These are phyloP conservation scores for Chanos chanos DNA, from an alignment of 2,797 vertebrate species.

Conservation along the genomic window DNA sequence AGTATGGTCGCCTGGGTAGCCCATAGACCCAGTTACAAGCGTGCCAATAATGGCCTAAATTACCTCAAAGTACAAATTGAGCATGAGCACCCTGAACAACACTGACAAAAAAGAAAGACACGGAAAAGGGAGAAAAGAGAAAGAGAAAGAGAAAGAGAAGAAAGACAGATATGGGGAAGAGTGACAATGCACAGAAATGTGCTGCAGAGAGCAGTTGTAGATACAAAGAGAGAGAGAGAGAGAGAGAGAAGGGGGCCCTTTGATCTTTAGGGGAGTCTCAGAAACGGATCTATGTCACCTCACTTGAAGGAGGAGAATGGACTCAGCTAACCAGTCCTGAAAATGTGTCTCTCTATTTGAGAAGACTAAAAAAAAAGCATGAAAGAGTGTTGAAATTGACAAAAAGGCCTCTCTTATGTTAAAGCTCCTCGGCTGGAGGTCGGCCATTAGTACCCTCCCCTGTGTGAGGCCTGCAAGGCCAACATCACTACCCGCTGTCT, in stretches of 20 bases:
- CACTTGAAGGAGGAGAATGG: conserved; percentile 44
- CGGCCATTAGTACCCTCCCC: conserved; percentile 31
- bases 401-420: conserved; percentile 43
- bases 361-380: conserved; percentile 44
- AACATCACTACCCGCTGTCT: conserved; percentile 31
- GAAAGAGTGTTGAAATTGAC: conserved; percentile 21
- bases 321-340: conserved; percentile 16
- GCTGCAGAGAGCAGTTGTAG: too few species aligned
- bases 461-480: conserved; percentile 21
- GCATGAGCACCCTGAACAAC: conserved; percentile 41
- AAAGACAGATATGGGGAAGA: too few species aligned
- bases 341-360: conserved; percentile 19
- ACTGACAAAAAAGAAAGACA: conserved; percentile 47
- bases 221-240: conserved; percentile 32
- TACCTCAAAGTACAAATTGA: conserved; percentile 63
- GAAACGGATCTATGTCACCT: conserved; percentile 48
- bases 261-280: conserved; percentile 45
- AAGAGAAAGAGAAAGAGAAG: conserved; percentile 29
- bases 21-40: conserved; percentile 27
- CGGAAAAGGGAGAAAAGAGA: conserved; percentile 18
- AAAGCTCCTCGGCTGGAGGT: conserved; percentile 35
- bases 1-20: conserved; percentile 60
- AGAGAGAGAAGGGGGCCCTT: conserved; percentile 49
- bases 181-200: too few species aligned
- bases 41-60: conserved; percentile 58